A percentile compares a stretch with the other conserved stretches of the same genome.
Conservation (phyloP, 2,888 invertebrate genomes). For the Cataglyphis livida region DNA sequence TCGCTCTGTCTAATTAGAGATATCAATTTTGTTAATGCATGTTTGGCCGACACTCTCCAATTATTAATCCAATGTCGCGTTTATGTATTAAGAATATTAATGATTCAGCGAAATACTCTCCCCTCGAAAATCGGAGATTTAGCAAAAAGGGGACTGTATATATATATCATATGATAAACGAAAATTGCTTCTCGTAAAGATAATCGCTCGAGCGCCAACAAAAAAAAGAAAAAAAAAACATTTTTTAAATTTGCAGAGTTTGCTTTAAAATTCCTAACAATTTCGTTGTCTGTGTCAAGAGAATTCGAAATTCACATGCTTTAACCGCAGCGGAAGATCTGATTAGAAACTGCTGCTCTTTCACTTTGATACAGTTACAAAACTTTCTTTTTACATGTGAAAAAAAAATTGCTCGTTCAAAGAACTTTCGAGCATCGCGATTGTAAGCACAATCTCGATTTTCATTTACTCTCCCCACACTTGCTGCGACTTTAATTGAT, state of each 20-base stretch:
- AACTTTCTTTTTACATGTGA: background rate
- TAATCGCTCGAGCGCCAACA: background rate
- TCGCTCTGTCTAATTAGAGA: conserved; percentile 54
- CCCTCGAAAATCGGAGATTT: background rate
- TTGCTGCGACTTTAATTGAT: background rate
- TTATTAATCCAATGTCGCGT: conserved; percentile 56
- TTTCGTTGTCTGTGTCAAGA: background rate
- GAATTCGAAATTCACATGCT: background rate
- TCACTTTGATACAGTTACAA: background rate
- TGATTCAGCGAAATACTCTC: background rate
- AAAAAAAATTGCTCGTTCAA: conserved; percentile 21
- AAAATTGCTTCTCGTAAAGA: background rate
- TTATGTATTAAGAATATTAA: conserved; percentile 44
- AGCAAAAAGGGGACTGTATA: background rate
- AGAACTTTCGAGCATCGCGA: background rate
- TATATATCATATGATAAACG: background rate
- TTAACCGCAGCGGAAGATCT: background rate
- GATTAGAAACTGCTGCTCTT: background rate
- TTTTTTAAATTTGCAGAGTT: background rate
- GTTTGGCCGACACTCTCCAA: conserved; percentile 53
- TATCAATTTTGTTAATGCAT: conserved; percentile 70
- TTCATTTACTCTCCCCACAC: background rate
- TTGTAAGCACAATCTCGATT: background rate
- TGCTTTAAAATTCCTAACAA: background rate
- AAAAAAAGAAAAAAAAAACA: background rate